These are phyloP conservation scores for Endotricha flammealis DNA, from an alignment of 2,888 invertebrate genomes.

Conservation along the genomic window DNA sequence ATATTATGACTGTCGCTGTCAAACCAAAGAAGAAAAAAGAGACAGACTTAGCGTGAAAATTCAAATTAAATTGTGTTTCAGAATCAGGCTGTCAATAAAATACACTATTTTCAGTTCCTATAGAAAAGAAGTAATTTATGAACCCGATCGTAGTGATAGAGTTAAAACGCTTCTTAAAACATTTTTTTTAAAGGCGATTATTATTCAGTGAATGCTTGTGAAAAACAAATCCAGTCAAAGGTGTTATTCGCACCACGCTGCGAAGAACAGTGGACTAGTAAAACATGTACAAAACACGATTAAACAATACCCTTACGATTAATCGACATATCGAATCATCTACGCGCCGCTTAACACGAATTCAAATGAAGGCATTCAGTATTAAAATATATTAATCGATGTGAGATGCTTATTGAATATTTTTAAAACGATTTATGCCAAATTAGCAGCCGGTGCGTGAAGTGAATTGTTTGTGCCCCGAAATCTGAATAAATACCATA, in stretches of 20 bases:
- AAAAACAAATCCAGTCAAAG: conserved; percentile 41
- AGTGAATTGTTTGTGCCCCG: conserved; percentile 75
- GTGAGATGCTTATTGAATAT: conserved; percentile 71
- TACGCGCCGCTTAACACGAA: conserved; percentile 58
- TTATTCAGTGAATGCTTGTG: too few species aligned
- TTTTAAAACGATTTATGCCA: conserved; percentile 72
- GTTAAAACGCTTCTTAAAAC: too few species aligned
- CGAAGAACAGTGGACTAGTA: conserved; percentile 19
- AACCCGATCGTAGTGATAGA: too few species aligned
- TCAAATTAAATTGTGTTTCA: too few species aligned
- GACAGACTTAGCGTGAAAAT: too few species aligned
- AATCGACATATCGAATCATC: conserved; percentile 55
- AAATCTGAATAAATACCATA: conserved; percentile 75
- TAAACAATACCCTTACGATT: conserved; percentile 46
- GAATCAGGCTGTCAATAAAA: too few species aligned
- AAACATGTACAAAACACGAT: conserved; percentile 40
- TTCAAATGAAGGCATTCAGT: conserved; percentile 67
- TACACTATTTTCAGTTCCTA: too few species aligned
- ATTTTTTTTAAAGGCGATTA: too few species aligned
- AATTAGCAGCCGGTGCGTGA: conserved; percentile 74
- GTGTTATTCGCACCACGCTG: conserved; percentile 32
- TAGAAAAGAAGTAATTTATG: too few species aligned
- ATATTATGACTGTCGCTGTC: too few species aligned
- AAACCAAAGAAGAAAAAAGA: too few species aligned
- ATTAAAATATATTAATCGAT: conserved; percentile 70